These are phyloP conservation scores for Lithosia quadra DNA, from an alignment of 2,888 invertebrate species.

Conservation along the genomic window DNA sequence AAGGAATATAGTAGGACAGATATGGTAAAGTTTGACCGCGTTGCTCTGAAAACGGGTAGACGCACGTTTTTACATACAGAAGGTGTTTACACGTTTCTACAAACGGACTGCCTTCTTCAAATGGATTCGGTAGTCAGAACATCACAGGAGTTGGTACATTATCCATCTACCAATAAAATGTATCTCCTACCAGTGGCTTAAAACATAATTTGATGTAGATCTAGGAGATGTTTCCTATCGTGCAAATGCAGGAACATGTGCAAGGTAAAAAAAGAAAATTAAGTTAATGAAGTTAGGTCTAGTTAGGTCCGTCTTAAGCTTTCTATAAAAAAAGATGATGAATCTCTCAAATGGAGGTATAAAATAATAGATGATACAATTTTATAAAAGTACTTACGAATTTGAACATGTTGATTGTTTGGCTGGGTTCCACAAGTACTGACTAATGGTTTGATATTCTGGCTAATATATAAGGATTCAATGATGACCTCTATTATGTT, in stretches of 20 bases:
- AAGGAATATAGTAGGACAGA: not conserved
- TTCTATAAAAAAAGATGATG: not conserved
- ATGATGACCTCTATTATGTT: constrained; percentile 76
- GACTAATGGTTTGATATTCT: constrained; percentile 62
- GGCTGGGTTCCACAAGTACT: constrained; percentile 66
- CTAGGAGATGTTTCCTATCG: too few relatives aligned
- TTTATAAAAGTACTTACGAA: constrained; percentile 72
- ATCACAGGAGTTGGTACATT: too few relatives aligned
- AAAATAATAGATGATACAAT: not conserved
- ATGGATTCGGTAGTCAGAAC: too few relatives aligned
- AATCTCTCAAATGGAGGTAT: not conserved
- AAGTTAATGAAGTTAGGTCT: too few relatives aligned
- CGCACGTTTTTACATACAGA: too few relatives aligned
- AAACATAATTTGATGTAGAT: too few relatives aligned
- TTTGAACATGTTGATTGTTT: constrained; percentile 83
- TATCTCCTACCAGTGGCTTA: too few relatives aligned
- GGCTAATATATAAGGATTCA: constrained; percentile 76
- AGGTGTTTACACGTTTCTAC: too few relatives aligned
- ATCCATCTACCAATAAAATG: too few relatives aligned
- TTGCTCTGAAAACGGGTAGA: too few relatives aligned
- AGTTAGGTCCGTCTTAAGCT: not conserved
- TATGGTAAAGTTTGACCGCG: too few relatives aligned
- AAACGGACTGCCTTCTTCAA: too few relatives aligned
- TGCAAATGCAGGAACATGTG: not conserved
- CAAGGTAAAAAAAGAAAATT: not conserved